Conservation (phyloP, 1,140 invertebrate species). For the Antheraea mylitta region DNA sequence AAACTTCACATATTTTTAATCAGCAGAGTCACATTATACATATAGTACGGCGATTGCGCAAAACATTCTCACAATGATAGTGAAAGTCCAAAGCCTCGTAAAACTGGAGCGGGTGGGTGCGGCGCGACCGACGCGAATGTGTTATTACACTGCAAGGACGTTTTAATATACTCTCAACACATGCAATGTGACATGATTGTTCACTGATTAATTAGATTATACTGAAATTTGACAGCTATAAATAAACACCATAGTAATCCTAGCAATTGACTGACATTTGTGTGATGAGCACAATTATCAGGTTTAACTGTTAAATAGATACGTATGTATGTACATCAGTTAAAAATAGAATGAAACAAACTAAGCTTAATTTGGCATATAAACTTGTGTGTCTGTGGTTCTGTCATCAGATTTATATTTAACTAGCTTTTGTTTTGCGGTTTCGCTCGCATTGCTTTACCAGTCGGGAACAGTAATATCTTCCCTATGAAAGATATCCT, state of each 20-base stretch:
- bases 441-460: no score
- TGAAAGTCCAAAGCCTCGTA: constrained; percentile 54
- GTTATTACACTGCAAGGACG: constrained; percentile 65
- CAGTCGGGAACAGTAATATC: no score
- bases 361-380: no score
- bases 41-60: constrained; percentile 47
- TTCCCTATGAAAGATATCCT: no score
- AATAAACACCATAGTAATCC: background rate
- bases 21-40: constrained; percentile 28
- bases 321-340: no score
- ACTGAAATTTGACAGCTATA: background rate
- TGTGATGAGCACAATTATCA: no score
- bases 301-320: no score
- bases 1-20: constrained; percentile 17
- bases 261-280: no score
- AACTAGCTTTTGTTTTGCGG: no score
- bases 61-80: constrained; percentile 60
- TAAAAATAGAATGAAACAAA: no score
- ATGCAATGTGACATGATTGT: constrained; percentile 7
- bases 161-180: constrained; percentile 28
- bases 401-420: no score
- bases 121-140: constrained; percentile 37
- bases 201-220: constrained; percentile 12
- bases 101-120: constrained; percentile 53
- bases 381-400: no score